Base-by-base conservation (phyloP, 1,140 invertebrate species). In the Eciton burchellii region DNA sequence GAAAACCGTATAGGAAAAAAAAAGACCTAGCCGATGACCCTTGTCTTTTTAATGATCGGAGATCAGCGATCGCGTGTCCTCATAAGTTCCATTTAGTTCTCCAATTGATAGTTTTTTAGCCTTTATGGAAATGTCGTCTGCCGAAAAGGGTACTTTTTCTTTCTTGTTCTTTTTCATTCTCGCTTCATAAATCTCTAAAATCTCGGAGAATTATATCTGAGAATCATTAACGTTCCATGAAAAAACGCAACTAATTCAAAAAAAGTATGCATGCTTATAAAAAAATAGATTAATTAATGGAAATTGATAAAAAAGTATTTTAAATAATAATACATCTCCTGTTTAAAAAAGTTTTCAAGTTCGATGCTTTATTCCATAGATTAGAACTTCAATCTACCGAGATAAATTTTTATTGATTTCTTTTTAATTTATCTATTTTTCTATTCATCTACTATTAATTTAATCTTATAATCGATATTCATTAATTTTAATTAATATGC, bases 41-140 rank as follows among this genome's bases (percentile, higher is more conserved):
- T 66, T 79, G 35, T 56, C 59, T 19, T 60, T 79, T 79, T 26
- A 57, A 70, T 24, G 63, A 66, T 66, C 47, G 73, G 57, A 57
- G 35, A 45, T 6, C 16, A 54, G 41, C 24, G 62, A 59, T 68
- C 49, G 49, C 41, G 49, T 35, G 26, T 43, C 41, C 60, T 66
- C 19, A 47, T 63, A 26, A 54, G 52, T 9, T 29, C 63, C 4
- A 45, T 43, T 70, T 77, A 68, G 8, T 56, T 77, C 26, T 68
- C 62, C 49, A 70, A 68, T 68, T 56, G 21, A 1, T 56, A 45
- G 56, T 45, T 29, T 77, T 52, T 68, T 43, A 65, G 60, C 29
- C 35, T 43, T 76, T 26, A 26, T 52, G 2, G 11, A 79, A 45
- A 68, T 11, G 12, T 57, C 41, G 5, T 29, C 57, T 74, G 26